These are phyloP conservation scores for Toxonevra muliebris DNA, from an alignment of 2,888 invertebrate genomes.

Conservation along the genomic window DNA sequence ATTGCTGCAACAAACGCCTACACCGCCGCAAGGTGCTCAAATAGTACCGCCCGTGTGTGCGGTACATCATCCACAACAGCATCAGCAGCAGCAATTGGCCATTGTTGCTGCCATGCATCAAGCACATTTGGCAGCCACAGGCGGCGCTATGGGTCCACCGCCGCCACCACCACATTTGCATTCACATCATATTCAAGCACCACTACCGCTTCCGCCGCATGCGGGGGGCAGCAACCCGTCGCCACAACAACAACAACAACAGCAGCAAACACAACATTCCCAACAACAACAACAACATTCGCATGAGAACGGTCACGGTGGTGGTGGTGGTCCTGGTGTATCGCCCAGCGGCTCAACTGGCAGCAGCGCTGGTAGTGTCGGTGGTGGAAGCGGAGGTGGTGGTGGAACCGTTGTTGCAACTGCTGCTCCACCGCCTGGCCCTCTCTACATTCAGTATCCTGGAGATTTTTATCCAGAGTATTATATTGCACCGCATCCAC, in stretches of 20 bases:
- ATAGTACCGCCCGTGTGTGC: conserved; percentile 60
- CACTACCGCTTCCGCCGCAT: conserved; percentile 35
- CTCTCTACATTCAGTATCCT: conserved; percentile 63
- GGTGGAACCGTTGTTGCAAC: conserved; percentile 47
- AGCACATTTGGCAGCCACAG: conserved; percentile 43
- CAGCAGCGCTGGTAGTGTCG: conserved; percentile 39
- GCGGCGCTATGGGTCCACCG: conserved; percentile 36
- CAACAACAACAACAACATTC: conserved; percentile 45
- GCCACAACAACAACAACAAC: conserved; percentile 42
- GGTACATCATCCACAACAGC: conserved; percentile 54
- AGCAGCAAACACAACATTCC: conserved; percentile 39
- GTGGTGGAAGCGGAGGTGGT: conserved; percentile 38
- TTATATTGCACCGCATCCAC: conserved; percentile 64
- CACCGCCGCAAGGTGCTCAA: conserved; percentile 59
- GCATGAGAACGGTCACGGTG: conserved; percentile 49
- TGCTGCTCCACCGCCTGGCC: conserved; percentile 52
- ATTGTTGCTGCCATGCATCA: conserved; percentile 62
- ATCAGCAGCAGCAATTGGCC: conserved; percentile 61
- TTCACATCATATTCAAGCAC: conserved; percentile 37
- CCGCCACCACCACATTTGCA: conserved; percentile 45
- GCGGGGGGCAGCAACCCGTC: conserved; percentile 26
- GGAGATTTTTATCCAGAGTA: conserved; percentile 64
- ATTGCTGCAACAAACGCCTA: conserved; percentile 56
- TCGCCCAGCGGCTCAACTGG: conserved; percentile 42
- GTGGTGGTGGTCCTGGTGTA: conserved; percentile 38